Evolutionary conservation across 2,888 invertebrate species (phyloP).

Genomic region (Andrena flavipes): DNA sequence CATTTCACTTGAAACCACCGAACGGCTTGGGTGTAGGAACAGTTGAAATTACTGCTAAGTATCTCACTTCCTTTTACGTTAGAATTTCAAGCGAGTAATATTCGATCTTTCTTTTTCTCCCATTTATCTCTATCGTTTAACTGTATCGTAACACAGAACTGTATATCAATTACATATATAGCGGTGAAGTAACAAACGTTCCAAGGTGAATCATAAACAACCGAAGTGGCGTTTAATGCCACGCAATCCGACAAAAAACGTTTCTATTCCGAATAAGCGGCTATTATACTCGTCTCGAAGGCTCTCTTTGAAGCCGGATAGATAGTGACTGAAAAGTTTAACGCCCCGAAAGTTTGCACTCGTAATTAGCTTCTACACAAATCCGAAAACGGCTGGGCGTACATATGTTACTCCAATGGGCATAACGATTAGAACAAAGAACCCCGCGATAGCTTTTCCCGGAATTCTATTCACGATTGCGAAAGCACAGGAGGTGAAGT

Average conservation of each 20-base stretch:
- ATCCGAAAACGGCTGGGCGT: neutral
- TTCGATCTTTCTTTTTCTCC: neutral
- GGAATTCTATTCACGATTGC: neutral
- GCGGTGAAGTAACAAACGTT: neutral
- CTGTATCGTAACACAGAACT: neutral
- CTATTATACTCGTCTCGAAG: neutral
- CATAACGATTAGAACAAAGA: neutral
- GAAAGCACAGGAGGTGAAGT: neutral
- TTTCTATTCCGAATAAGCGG: neutral
- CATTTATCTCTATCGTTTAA: neutral
- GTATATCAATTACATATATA: neutral
- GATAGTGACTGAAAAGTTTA: constrained; percentile 4
- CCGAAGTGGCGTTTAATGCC: neutral
- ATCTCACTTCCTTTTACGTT: neutral
- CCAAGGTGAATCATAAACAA: constrained; percentile 2
- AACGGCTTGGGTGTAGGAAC: neutral
- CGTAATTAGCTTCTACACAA: constrained; percentile 2
- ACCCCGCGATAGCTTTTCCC: neutral
- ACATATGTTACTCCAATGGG: constrained; percentile 15
- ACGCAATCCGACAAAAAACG: neutral
- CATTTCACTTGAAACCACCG: constrained; percentile 52
- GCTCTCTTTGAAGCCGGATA: neutral
- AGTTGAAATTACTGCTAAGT: neutral
- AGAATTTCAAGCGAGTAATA: neutral
- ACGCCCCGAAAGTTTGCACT: neutral